Conservation (phyloP, 2,113 vertebrate species). For the Puma concolor region DNA sequence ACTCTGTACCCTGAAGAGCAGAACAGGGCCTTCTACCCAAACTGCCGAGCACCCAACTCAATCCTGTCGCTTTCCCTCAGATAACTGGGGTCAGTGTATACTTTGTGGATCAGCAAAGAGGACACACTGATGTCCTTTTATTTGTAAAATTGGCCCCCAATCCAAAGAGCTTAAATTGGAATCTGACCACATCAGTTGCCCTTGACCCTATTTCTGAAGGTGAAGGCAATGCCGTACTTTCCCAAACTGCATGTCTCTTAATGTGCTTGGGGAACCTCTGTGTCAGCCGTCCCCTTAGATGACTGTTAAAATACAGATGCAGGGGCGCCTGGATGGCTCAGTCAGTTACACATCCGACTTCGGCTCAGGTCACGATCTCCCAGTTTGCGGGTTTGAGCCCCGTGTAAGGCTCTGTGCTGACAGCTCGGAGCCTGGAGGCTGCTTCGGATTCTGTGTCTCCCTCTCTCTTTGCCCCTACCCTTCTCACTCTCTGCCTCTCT, state of each 20-base stretch:
- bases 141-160: background rate
- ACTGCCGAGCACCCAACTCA: background rate
- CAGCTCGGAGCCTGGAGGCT: no score
- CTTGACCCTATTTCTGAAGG: conserved; percentile 11
- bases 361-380: no score
- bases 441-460: no score
- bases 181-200: background rate
- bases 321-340: background rate
- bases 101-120: conserved; percentile 2
- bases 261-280: background rate
- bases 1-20: background rate
- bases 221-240: background rate
- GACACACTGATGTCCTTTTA: background rate
- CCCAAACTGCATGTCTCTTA: background rate
- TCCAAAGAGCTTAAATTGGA: conserved; percentile 1
- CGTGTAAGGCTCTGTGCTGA: no score
- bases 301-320: background rate
- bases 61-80: background rate
- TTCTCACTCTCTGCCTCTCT: no score
- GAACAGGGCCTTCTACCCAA: background rate
- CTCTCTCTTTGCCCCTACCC: no score
- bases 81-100: background rate
- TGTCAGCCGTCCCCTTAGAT: background rate
- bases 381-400: no score
- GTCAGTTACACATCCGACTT: no score